Evolutionary conservation across 2,888 invertebrate species (phyloP).

Genomic region (Melinaea menophilus): DNA sequence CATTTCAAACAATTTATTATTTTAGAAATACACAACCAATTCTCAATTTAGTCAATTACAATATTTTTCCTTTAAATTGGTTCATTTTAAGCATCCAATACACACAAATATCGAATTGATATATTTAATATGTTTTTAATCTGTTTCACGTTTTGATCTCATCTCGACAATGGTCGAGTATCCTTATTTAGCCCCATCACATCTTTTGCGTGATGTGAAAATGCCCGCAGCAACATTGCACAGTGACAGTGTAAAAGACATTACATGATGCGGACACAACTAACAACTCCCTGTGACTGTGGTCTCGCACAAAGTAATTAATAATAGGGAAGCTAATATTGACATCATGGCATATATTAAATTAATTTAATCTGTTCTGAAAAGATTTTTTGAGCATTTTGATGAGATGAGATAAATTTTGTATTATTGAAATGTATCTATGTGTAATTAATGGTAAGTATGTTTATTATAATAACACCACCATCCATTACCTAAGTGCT

Average conservation of each 20-base stretch:
- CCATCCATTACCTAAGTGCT: too few species aligned
- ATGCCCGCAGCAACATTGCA: constrained; percentile 7
- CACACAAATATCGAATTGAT: too few species aligned
- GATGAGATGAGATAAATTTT: too few species aligned
- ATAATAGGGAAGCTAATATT: neutral
- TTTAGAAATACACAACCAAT: too few species aligned
- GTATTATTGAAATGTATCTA: too few species aligned
- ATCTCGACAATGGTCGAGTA: constrained; percentile 13
- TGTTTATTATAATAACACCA: too few species aligned
- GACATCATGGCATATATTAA: too few species aligned
- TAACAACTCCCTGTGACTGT: constrained; percentile 37
- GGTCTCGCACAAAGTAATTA: constrained; percentile 54
- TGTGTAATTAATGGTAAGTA: too few species aligned
- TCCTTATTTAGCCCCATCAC: constrained; percentile 10
- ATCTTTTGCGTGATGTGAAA: constrained; percentile 11
- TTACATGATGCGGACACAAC: constrained; percentile 11
- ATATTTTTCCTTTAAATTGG: neutral
- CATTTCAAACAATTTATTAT: neutral
- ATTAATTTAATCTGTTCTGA: too few species aligned
- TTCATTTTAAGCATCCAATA: too few species aligned
- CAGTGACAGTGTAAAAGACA: constrained; percentile 1
- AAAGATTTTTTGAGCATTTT: too few species aligned
- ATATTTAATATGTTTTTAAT: neutral
- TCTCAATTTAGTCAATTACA: neutral
- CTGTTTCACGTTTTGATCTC: neutral